These are phyloP conservation scores for Trochalopteron elliotii DNA, from an alignment of 2,113 vertebrate genomes.

Conservation along the genomic window DNA sequence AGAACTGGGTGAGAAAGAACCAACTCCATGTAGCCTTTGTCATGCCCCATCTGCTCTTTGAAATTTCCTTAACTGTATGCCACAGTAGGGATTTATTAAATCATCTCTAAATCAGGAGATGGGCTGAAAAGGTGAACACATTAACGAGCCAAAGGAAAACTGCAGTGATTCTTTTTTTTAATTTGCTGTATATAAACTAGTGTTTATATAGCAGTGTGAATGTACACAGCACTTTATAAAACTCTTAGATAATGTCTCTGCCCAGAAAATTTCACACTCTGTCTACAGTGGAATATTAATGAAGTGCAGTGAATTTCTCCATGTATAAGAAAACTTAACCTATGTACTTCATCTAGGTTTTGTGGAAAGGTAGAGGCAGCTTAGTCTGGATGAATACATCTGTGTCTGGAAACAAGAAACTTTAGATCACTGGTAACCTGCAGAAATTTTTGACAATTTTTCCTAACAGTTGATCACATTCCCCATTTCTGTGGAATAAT, in stretches of 20 bases:
- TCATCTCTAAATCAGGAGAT: slow-evolving; percentile 26
- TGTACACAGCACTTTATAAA: slow-evolving; percentile 53
- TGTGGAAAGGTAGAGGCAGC: neutral
- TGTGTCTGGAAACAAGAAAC: neutral
- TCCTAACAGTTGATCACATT: neutral
- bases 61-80: neutral
- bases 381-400: neutral
- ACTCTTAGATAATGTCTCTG: neutral
- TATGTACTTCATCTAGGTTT: neutral
- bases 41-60: neutral
- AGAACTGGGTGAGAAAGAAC: neutral
- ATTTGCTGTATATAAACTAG: neutral
- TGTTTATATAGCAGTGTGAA: slow-evolving; percentile 34
- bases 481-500: neutral
- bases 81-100: neutral
- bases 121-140: neutral
- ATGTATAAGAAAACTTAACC: neutral
- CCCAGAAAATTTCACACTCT: neutral
- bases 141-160: slow-evolving; percentile 62
- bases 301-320: slow-evolving; percentile 22
- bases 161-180: slow-evolving; percentile 31
- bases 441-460: neutral
- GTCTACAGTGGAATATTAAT: slow-evolving; percentile 5
- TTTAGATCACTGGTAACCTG: neutral
- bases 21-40: neutral